Base-by-base conservation (phyloP, 2,797 vertebrate species). In the Monodelphis domestica region DNA sequence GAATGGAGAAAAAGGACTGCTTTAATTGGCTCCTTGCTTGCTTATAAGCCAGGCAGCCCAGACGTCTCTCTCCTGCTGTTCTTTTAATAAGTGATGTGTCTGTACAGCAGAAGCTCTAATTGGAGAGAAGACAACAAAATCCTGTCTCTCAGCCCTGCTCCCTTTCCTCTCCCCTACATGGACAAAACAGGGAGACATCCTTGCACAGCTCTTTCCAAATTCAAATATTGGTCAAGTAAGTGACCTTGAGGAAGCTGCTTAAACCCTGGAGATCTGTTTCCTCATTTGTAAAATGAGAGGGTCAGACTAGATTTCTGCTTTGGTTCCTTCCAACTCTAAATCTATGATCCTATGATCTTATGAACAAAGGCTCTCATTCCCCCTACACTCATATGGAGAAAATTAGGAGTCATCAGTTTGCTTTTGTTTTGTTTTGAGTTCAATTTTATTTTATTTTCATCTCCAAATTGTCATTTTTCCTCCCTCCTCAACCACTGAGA, bases 71-170 rank as follows among this genome's bases (percentile, higher is more conserved):
- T 91, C 63, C 87, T 91, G 56, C 90, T 89, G 92, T 54, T 91
- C 84, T 24, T 53, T 50, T 91, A 93, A 93, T 95, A 70, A 94
- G 26, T 53, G 53, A 51, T 87, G 93, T 91, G 54, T 90, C 87
- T 78, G n/a, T 38, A 90, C 59, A 54, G 21, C 4, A 91, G 89
- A 70, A 38, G 51, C 50, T 91, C 59, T 94, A 91, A 94, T 91
- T 93, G 90, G 92, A 93, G 38, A 59, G 52, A 53, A 50, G 28
- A 70, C 63, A 45, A 78, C n/a, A 78, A 38, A 78, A 45, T 78
- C 63, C 38, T 45, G n/a, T 38, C 7, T 38, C 63, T 45, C 56
- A 30, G 29, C 2, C 29, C 78, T 17, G 5, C 17, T 24, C 6
- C 29, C 24, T 78, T 78, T 38, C 17, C 17, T 78, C 17, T n/a